phyloP scores from a whole-genome alignment of 2,113 vertebrate species.

The Pagrus major region DNA sequence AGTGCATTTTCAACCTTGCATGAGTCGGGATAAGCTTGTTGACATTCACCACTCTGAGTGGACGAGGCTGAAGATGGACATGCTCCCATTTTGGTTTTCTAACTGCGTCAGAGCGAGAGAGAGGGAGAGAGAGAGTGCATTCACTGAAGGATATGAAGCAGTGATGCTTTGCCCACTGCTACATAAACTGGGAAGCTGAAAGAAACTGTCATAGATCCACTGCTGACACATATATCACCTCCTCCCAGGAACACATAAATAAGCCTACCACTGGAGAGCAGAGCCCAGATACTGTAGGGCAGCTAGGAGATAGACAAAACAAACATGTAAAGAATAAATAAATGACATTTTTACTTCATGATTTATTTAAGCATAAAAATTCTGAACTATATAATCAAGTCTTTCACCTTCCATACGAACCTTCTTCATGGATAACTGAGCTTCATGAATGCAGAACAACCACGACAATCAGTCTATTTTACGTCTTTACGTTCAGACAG shows the following conservation, averaged over 20 bases:
- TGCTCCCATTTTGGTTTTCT: conserved; percentile 69
- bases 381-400: background rate
- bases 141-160: conserved; percentile 60
- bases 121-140: conserved; percentile 50
- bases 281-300: conserved; percentile 27
- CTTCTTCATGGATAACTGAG: background rate
- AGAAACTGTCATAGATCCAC: conserved; percentile 62
- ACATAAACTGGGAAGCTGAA: conserved; percentile 71
- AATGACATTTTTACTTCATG: conserved; percentile 15
- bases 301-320: conserved; percentile 44
- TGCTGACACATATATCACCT: conserved; percentile 70
- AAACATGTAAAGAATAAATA: conserved; percentile 55
- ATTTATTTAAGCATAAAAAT: conserved; percentile 15
- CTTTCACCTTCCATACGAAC: background rate
- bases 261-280: conserved; percentile 33
- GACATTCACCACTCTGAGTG: conserved; percentile 70
- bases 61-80: conserved; percentile 70
- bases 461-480: background rate
- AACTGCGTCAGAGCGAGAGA: conserved; percentile 63
- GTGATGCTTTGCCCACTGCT: conserved; percentile 63
- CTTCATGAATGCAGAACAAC: conserved; percentile 15
- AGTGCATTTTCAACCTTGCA: conserved; percentile 67
- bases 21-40: conserved; percentile 72
- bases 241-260: conserved; percentile 61
- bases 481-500: background rate